Evolutionary conservation across 2,797 vertebrate genomes (phyloP).

Genomic region (Acanthis flammea): DNA sequence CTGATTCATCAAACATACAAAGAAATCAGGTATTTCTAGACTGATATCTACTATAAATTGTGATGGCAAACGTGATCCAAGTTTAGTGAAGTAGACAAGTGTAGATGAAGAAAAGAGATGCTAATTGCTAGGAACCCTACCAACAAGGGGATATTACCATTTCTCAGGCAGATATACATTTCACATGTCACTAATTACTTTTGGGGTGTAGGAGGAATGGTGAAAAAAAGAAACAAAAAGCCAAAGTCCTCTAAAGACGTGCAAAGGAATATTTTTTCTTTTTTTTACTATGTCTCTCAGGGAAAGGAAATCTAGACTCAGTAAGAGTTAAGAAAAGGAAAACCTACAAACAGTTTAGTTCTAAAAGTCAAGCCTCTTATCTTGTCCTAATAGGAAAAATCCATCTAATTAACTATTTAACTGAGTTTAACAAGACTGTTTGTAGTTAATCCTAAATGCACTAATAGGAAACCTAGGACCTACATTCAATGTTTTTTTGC

Average conservation of each 20-base stretch:
- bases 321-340: background rate
- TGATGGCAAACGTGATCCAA: background rate
- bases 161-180: background rate
- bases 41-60: background rate
- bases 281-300: background rate
- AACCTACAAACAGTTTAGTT: background rate
- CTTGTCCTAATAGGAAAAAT: slow-evolving; percentile 51
- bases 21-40: background rate
- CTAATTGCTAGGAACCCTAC: background rate
- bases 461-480: slow-evolving; percentile 59
- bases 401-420: slow-evolving; percentile 64
- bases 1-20: background rate
- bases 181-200: background rate
- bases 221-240: background rate
- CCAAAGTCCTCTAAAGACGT: background rate
- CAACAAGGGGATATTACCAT: background rate
- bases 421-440: slow-evolving; percentile 65
- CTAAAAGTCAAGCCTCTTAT: slow-evolving; percentile 32
- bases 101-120: background rate
- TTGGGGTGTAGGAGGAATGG: background rate
- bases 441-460: slow-evolving; percentile 70
- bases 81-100: background rate
- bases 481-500: slow-evolving; percentile 48
- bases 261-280: background rate
- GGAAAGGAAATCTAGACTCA: background rate